Evolutionary conservation across 2,888 invertebrate species (phyloP), one percentile per base, ranked within the genome.

Genomic region (Hydroisotoma schaefferi): DNA sequence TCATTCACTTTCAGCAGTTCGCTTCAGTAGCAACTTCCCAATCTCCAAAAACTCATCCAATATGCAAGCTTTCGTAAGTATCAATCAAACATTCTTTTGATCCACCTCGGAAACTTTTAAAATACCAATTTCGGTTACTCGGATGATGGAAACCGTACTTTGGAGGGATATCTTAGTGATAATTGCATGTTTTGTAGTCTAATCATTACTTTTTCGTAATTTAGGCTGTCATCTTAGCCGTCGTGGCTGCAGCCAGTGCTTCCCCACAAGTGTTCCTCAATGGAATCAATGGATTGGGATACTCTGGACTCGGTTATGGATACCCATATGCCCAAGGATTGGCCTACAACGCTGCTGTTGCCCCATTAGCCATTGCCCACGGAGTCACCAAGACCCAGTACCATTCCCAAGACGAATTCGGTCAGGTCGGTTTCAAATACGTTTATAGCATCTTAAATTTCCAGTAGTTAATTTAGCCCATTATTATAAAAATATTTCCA

Each of bases 181-280:
- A 44, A 3, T 26, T 20, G n/a, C 5, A 22, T 29, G 53, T 8
- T 37, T 43, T 59, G n/a, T n/a, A n/a, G n/a, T n/a, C 43, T 38
- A 28, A 80, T 79, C 79, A 80, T 74, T 78, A 76, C 40, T 66
- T 25, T 63, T 62, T 51, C 57, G 57, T 61, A 55, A 76, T 75
- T 49, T 79, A 83, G 82, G 81, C 82, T 78, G 80, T 81, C 74
- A 78, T 82, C 78, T 78, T 79, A 76, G 80, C 81, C 78, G 76
- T 81, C 74, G 70, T 76, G 73, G 77, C 77, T 57, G 74, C 74
- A 52, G 74, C 74, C 59, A 68, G 67, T 55, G 74, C 76, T 63
- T 73, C 72, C 56, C 74, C 74, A 49, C 71, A 73, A 37, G 33
- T 68, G 43, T 62, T 63, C 49, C 51, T 59, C 51, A 55, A 54